Evolutionary conservation across 64 coral and sea anemone genomes (phyloP).

Genomic region (Cladopsammia gracilis): DNA sequence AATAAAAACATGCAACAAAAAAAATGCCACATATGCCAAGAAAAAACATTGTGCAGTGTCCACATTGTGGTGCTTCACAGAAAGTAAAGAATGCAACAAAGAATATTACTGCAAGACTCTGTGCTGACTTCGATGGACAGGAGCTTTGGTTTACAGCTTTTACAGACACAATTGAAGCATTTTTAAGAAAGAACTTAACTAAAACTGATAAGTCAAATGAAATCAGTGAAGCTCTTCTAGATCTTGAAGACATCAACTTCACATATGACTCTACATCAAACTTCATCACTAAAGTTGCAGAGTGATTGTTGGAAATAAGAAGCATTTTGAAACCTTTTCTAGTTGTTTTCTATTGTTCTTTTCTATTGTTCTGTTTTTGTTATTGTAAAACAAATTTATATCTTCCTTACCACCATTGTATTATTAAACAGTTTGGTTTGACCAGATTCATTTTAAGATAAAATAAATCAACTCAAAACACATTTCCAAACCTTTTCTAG

Average conservation of each 20-base stretch:
- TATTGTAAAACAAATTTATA: no score
- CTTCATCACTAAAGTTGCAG: slow-evolving; percentile 28
- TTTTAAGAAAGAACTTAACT: slow-evolving; percentile 36
- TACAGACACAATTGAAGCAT: slow-evolving; percentile 18
- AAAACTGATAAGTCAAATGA: background rate
- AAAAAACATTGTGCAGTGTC: slow-evolving; percentile 8
- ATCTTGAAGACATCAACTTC: slow-evolving; percentile 14
- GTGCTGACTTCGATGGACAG: slow-evolving; percentile 6
- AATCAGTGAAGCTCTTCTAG: slow-evolving; percentile 32
- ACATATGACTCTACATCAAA: slow-evolving; percentile 33
- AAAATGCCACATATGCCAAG: background rate
- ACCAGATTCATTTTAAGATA: no score
- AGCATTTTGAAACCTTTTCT: background rate
- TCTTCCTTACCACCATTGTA: no score
- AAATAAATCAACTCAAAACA: no score
- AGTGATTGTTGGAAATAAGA: slow-evolving; percentile 19
- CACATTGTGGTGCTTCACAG: slow-evolving; percentile 24
- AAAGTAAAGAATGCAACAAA: slow-evolving; percentile 20
- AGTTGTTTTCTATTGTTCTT: no score
- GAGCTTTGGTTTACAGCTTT: slow-evolving; percentile 21
- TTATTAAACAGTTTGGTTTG: no score
- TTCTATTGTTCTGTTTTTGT: no score
- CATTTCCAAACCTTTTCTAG: no score
- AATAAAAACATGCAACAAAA: no score
- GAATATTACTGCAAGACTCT: slow-evolving; percentile 2